Conservation (phyloP, 2,113 vertebrate species). For the Labrus mixtus region DNA sequence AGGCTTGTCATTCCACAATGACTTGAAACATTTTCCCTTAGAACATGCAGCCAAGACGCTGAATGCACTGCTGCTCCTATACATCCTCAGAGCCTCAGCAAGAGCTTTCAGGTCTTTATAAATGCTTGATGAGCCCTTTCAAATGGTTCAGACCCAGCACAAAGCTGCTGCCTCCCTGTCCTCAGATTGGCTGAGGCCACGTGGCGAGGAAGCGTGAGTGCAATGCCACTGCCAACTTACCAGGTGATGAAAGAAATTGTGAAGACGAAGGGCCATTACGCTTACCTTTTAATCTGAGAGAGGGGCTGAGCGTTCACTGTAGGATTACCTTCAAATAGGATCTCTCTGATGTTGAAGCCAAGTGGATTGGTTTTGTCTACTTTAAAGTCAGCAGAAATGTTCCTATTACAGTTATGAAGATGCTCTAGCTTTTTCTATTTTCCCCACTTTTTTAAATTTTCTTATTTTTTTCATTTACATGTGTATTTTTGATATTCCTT, state of each 20-base stretch:
- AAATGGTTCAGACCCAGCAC: slow-evolving; percentile 60
- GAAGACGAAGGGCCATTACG: slow-evolving; percentile 46
- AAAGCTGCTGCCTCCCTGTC: slow-evolving; percentile 59
- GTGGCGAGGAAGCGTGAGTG: slow-evolving; percentile 43
- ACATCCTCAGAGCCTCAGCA: slow-evolving; percentile 59
- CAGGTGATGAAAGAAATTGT: slow-evolving; percentile 59
- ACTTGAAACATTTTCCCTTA: slow-evolving; percentile 21
- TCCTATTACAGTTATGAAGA: not conserved
- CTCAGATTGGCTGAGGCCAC: slow-evolving; percentile 50
- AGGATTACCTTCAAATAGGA: slow-evolving; percentile 52
- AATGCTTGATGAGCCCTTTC: slow-evolving; percentile 75
- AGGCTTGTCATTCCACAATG: slow-evolving; percentile 46
- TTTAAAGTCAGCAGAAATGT: slow-evolving; percentile 1
- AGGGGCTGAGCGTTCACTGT: slow-evolving; percentile 34
- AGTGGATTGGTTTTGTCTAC: slow-evolving; percentile 31
- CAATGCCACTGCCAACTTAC: slow-evolving; percentile 38
- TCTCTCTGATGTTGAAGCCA: slow-evolving; percentile 35
- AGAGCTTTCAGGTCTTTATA: slow-evolving; percentile 71
- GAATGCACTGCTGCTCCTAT: slow-evolving; percentile 40
- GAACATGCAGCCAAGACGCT: slow-evolving; percentile 9
- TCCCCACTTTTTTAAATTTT: too few relatives aligned
- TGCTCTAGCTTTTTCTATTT: not conserved
- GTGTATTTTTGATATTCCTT: not conserved
- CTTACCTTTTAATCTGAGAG: slow-evolving; percentile 60
- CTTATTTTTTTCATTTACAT: too few relatives aligned